These are phyloP conservation scores for Ryuthela nishihirai DNA, from an alignment of 2,888 invertebrate species.

Conservation along the genomic window DNA sequence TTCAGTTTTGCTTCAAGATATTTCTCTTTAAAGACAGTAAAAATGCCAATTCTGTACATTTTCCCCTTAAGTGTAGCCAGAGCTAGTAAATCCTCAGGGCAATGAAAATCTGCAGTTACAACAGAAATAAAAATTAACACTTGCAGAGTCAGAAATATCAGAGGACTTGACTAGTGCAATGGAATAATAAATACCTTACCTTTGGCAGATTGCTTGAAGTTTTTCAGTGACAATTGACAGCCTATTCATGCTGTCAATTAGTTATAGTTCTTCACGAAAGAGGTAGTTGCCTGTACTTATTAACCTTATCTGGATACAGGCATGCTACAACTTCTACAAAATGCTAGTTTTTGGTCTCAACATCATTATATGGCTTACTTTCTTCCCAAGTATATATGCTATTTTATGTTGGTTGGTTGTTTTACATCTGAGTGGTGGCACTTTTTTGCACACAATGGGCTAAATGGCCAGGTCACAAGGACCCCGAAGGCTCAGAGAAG, in stretches of 20 bases:
- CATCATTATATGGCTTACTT: background rate
- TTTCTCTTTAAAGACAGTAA: background rate
- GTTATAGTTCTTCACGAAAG: constrained; percentile 1
- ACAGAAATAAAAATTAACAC: background rate
- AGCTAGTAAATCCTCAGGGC: background rate
- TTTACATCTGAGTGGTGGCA: too few relatives aligned
- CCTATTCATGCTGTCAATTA: background rate
- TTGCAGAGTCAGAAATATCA: background rate
- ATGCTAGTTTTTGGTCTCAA: background rate
- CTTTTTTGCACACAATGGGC: too few relatives aligned
- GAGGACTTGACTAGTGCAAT: background rate
- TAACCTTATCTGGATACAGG: background rate
- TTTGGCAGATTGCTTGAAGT: background rate
- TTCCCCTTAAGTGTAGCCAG: background rate
- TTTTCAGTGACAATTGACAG: background rate
- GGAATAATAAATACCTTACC: constrained; percentile 35
- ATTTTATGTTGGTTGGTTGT: too few relatives aligned
- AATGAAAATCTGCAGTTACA: background rate
- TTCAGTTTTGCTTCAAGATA: background rate
- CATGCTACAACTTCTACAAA: background rate
- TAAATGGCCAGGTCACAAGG: too few relatives aligned
- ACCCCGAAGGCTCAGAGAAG: too few relatives aligned
- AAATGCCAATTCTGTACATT: background rate
- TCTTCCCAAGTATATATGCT: background rate
- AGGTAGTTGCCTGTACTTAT: background rate